Percentiles rank a stretch among this genome's conserved stretches.
These are phyloP conservation scores for Diadophis punctatus DNA, from an alignment of 2,113 vertebrate genomes.

Conservation along the genomic window DNA sequence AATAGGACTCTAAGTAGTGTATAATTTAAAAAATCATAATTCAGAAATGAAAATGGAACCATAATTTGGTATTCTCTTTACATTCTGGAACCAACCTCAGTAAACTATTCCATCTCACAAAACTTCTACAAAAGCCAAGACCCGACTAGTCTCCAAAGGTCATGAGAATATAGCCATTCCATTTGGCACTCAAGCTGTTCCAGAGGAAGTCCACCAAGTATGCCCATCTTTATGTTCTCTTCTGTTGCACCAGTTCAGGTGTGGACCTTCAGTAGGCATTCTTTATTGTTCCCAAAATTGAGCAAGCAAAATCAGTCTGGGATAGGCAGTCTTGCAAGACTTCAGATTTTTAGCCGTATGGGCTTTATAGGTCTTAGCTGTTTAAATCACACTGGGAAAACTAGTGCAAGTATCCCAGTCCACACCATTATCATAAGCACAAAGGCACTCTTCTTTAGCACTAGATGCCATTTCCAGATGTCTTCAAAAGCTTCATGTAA, in stretches of 20 bases:
- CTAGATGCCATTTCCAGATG: background rate
- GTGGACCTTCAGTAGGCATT: background rate
- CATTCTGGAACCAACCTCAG: background rate
- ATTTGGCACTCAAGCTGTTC: background rate
- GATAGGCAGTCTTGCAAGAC: background rate
- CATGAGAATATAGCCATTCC: background rate
- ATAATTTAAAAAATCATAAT: background rate
- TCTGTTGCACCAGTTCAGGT: background rate
- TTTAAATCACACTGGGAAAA: background rate
- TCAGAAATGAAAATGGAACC: background rate
- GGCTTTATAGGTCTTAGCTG: background rate
- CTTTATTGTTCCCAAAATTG: background rate
- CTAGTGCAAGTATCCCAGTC: background rate
- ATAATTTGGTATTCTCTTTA: background rate
- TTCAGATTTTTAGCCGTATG: background rate
- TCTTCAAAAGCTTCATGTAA: background rate
- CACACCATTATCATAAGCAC: background rate
- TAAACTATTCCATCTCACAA: background rate
- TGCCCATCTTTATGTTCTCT: background rate
- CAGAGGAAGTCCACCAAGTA: background rate
- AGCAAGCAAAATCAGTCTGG: background rate
- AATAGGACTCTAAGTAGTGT: background rate
- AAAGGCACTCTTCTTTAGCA: background rate
- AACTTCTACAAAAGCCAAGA: background rate
- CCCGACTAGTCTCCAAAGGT: background rate